Percentiles rank a stretch among this genome's conserved stretches.
phyloP scores from a whole-genome alignment of 1,140 invertebrate genomes.

The Monomorium pharaonis region DNA sequence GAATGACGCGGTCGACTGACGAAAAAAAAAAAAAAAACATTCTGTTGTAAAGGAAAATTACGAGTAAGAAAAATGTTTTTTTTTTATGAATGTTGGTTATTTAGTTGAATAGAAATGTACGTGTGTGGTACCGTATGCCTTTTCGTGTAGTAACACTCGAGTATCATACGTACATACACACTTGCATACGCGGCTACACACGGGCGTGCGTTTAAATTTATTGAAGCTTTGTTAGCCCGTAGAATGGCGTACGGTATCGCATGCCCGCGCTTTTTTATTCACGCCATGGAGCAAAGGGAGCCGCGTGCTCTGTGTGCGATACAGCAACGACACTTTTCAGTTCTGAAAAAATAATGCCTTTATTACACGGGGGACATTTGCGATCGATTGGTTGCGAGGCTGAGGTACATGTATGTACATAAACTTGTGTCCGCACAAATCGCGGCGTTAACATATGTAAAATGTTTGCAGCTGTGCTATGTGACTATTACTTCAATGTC shows the following conservation, averaged over 20 bases:
- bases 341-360: slow-evolving; percentile 49
- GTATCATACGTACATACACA: slow-evolving; percentile 3
- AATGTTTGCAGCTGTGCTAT: neutral
- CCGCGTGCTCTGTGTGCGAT: neutral
- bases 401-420: neutral
- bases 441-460: neutral
- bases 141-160: slow-evolving; percentile 8
- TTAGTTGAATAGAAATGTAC: neutral
- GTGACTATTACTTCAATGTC: neutral
- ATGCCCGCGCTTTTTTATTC: slow-evolving; percentile 33
- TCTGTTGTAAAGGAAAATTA: neutral
- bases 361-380: slow-evolving; percentile 32
- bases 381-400: slow-evolving; percentile 15
- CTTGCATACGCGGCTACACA: neutral
- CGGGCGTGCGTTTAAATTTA: slow-evolving; percentile 32
- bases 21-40: neutral
- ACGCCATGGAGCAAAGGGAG: slow-evolving; percentile 19
- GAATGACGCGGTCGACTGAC: neutral
- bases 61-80: neutral
- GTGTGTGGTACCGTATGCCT: neutral
- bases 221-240: slow-evolving; percentile 34
- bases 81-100: neutral
- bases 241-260: neutral
- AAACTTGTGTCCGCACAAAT: neutral
- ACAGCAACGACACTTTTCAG: slow-evolving; percentile 40